Evolutionary conservation across 1,140 invertebrate species (phyloP), one percentile per base, ranked within the genome.

Genomic region (Oscheius sp.): DNA sequence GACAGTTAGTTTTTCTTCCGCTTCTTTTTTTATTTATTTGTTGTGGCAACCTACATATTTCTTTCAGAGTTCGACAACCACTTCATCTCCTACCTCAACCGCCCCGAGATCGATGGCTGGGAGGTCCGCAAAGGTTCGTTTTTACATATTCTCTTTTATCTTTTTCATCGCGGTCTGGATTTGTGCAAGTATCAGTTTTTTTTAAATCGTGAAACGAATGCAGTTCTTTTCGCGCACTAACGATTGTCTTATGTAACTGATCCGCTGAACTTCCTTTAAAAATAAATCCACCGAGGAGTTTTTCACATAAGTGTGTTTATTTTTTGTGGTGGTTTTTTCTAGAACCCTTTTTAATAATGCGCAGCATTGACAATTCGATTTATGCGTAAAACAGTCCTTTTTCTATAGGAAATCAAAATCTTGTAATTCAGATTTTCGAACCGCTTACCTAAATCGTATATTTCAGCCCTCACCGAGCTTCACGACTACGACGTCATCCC

Each of bases 71-170:
- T 83, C 71, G 83, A 84, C 49, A 79, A 83, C 31, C 80, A 84
- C 66, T 84, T 85, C 72, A 84, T 84, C 67, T 79, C 82, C 28
- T 97, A 90, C 85, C 94, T 98, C 87, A 92, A 90, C 84, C 89
- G 92, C 61, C 88, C 89, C 46, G 91, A 97, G 79, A 93, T 98
- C 84, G 95, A 98, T 87, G 91, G 91, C 45, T 99, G 96, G 96
- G 93, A 97, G 87, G 89, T 95, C 74, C 90, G 96, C 20, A 84
- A 85, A 78, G 80, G 80, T 82, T 49, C 7, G 65, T 28, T 34
- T 7, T 13, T 28, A 13, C 2, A 4, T 55, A 20, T 34, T 49
- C 18, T 13, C 52, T 20, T 15, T 1, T 0, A n/a, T n/a, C n/a
- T n/a, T n/a, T n/a, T n/a, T n/a, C n/a, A n/a, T n/a, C n/a, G n/a